Conservation (phyloP, 2,113 vertebrate species). For the Nothoprocta pentlandii region DNA sequence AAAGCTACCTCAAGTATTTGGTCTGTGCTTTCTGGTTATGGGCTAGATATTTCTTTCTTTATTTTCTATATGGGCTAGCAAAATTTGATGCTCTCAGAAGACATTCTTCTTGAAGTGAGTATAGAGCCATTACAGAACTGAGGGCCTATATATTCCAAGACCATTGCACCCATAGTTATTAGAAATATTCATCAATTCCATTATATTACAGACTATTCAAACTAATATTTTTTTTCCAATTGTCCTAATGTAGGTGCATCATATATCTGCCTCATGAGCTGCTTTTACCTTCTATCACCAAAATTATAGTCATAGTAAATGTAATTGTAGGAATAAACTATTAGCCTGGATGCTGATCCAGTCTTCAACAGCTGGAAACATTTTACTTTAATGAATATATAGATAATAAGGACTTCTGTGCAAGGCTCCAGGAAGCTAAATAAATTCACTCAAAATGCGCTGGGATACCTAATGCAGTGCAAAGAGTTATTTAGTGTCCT, state of each 20-base stretch:
- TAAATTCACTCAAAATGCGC: not conserved
- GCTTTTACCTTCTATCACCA: not conserved
- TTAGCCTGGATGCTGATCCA: not conserved
- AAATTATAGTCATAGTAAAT: not conserved
- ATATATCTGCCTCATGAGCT: not conserved
- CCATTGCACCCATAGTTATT: not conserved
- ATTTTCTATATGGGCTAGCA: not conserved
- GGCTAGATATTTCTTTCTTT: not conserved
- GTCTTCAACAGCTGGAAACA: not conserved
- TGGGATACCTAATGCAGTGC: not conserved
- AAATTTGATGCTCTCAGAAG: not conserved
- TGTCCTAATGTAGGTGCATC: not conserved
- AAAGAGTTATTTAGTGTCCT: rapidly evolving
- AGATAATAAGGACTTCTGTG: not conserved
- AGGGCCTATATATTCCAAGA: not conserved
- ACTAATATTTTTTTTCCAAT: not conserved
- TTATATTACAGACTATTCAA: not conserved
- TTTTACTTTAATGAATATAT: not conserved
- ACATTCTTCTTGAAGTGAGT: not conserved
- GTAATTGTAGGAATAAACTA: not conserved
- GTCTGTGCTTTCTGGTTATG: not conserved
- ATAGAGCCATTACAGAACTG: not conserved
- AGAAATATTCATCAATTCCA: not conserved
- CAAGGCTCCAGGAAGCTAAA: not conserved
- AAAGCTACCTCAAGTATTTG: not conserved